These are phyloP conservation scores for Leptopilina syphax DNA, from an alignment of 2,888 invertebrate genomes.

Conservation along the genomic window DNA sequence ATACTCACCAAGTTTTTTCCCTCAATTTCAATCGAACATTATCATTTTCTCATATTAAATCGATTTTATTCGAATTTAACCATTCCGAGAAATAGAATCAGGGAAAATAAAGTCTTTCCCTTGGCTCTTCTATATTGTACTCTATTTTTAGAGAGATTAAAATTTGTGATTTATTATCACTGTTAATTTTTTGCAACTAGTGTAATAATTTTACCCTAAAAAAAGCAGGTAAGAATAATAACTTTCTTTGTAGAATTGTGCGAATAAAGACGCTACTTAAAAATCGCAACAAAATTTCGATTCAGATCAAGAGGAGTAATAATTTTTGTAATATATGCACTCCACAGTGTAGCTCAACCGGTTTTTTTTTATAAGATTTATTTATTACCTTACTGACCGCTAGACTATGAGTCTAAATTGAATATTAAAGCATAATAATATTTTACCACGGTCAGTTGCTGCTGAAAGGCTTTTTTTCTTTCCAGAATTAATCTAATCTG, in stretches of 20 bases:
- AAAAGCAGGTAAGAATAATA: background rate
- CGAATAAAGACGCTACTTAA: background rate
- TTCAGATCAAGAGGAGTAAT: slow-evolving; percentile 38
- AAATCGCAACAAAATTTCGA: slow-evolving; percentile 21
- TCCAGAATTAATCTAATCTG: slow-evolving; percentile 39
- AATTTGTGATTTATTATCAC: no score
- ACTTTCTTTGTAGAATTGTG: background rate
- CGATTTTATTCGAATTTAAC: slow-evolving; percentile 3
- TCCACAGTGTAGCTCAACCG: slow-evolving; percentile 32
- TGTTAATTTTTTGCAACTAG: no score
- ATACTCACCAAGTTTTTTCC: background rate
- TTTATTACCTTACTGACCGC: slow-evolving; percentile 32
- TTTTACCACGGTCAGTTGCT: slow-evolving; percentile 36
- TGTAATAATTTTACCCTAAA: no score
- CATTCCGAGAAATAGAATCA: background rate
- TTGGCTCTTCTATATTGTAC: no score
- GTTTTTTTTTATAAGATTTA: slow-evolving; percentile 39
- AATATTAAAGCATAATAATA: slow-evolving; percentile 38
- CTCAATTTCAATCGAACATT: background rate
- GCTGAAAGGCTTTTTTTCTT: slow-evolving; percentile 36
- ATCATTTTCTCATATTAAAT: slow-evolving; percentile 9
- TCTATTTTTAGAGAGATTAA: no score
- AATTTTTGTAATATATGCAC: slow-evolving; percentile 36
- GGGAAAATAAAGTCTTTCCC: background rate
- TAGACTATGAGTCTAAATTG: slow-evolving; percentile 36